phyloP scores from a whole-genome alignment of 2,888 invertebrate genomes.

The Tolmerus cingulatus region DNA sequence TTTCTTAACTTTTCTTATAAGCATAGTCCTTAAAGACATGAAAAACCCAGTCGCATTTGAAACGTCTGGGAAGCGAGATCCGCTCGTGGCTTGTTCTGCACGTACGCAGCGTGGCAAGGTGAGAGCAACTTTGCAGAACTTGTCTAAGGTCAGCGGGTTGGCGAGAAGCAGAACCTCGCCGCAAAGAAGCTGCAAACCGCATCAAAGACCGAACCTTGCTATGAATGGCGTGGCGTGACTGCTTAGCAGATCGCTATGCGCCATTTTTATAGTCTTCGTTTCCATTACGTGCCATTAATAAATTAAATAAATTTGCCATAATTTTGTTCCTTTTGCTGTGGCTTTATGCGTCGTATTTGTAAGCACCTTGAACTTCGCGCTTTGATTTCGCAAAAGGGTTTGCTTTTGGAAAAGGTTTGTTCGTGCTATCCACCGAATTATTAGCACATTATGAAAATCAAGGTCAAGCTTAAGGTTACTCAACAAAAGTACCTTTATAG shows the following conservation, averaged over 20 bases:
- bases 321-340: not conserved
- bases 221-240: conserved; percentile 27
- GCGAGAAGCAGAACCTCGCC: not conserved
- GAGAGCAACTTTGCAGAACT: not conserved
- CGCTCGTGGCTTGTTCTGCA: not conserved
- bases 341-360: not conserved
- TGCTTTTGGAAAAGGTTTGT: not conserved
- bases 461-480: not conserved
- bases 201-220: not conserved
- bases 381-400: not conserved
- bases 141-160: not conserved
- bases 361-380: not conserved
- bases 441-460: not conserved
- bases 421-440: not conserved
- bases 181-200: not conserved
- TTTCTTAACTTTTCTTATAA: not conserved
- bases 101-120: not conserved
- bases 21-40: not conserved
- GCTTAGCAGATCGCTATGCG: not conserved
- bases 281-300: conserved; percentile 12
- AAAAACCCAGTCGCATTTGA: not conserved
- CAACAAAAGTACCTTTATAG: not conserved
- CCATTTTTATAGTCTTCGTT: conserved; percentile 20
- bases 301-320: not conserved
- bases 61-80: not conserved